Evolutionary conservation across 2,888 invertebrate genomes (phyloP), one percentile per base, ranked within the genome.

Genomic region (Caenorhabditis zanzibari): DNA sequence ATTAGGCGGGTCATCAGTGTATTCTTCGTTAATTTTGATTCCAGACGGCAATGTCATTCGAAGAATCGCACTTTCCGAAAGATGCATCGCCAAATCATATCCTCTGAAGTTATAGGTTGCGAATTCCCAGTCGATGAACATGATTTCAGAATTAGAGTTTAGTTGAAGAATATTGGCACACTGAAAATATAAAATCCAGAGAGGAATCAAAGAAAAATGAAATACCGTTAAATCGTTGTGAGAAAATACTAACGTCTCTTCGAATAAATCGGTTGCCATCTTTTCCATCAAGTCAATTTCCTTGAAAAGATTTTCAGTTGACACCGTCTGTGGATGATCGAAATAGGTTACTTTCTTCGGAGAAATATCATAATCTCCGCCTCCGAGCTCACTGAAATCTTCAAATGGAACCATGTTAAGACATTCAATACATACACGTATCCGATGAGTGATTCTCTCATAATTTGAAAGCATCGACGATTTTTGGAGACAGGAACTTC

Each of bases 151-250:
- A 6, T 61, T 61, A 0, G 72, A 32, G 12, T 72, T 44, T 5
- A 73, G 49, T 52, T 73, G 49, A 9, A 73, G 72, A 32, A 61
- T 59, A n/a, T 61, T 73, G 9, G 56, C 4, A 47, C 72, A 59
- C 72, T 73, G 22, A 54, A 54, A 54, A 12, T 2, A 1, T 14
- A 2, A 22, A 4, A 16, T 26, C 6, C 1, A 26, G 0, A 28
- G 16, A 28, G 2, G 10, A 12, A 24, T 0, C n/a, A 3, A 14
- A 19, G 47, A n/a, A 47, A n/a, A 28, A 24, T 16, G 4, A 9
- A 22, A 5, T 32, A 74, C 74, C 44, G 75, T 44, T 35, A 75
- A 32, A 59, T 75, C 75, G 35, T 75, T 75, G 12, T 75, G 66
- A 24, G 58, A 44, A 49, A 59, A 75, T 22, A 75, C 75, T 24